These are phyloP conservation scores for Machimus rusticus DNA, from an alignment of 2,888 invertebrate genomes.

Conservation along the genomic window DNA sequence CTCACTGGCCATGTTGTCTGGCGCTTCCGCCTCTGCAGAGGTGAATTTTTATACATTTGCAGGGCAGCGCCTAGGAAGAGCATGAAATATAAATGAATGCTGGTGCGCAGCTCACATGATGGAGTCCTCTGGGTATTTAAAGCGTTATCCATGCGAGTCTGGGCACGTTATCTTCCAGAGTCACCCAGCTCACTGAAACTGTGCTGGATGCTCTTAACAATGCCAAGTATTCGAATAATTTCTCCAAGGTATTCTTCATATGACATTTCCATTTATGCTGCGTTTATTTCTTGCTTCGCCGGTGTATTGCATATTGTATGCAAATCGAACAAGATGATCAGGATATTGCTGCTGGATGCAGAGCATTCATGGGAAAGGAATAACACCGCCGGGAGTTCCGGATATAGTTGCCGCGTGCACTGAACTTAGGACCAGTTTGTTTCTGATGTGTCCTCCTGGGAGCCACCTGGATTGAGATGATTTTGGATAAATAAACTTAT, in stretches of 20 bases:
- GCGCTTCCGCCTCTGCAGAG: conserved; percentile 17
- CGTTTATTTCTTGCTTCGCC: not conserved
- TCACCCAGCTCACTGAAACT: conserved; percentile 9
- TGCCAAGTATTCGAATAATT: conserved; percentile 29
- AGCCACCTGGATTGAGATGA: not conserved
- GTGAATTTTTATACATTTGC: conserved; percentile 33
- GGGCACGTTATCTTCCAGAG: conserved; percentile 6
- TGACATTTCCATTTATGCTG: conserved; percentile 30
- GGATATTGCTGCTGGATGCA: conserved; percentile 10
- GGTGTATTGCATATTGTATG: conserved; percentile 16
- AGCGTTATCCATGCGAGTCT: conserved; percentile 33
- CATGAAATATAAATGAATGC: conserved; percentile 35
- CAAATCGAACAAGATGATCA: conserved; percentile 36
- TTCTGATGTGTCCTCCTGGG: not conserved
- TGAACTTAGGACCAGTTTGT: conserved; percentile 3
- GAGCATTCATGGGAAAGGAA: conserved; percentile 19
- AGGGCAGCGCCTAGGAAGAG: not conserved
- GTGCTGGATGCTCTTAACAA: conserved; percentile 32
- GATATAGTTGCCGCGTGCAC: not conserved
- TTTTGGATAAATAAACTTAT: conserved; percentile 1
- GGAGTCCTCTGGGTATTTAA: conserved; percentile 24
- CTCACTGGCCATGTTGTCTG: conserved; percentile 25
- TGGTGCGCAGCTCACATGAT: not conserved
- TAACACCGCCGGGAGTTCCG: not conserved
- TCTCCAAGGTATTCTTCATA: conserved; percentile 35